A percentile compares a stretch with the other conserved stretches of the same genome.
These are phyloP conservation scores for Spea multiplicata DNA, from an alignment of 2,113 vertebrate genomes.

Conservation along the genomic window DNA sequence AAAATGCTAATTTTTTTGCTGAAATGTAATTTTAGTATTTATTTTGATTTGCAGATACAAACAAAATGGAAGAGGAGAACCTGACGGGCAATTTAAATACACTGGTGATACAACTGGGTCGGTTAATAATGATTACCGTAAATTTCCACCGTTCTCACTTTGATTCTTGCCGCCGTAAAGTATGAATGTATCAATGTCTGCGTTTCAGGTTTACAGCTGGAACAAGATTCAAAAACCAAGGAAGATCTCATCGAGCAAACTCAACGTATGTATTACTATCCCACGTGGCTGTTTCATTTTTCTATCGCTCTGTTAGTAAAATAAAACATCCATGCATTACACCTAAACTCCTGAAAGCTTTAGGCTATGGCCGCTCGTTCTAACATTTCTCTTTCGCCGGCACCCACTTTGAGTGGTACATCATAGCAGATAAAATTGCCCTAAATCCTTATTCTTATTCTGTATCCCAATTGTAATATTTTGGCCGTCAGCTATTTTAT, in stretches of 20 bases:
- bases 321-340: not conserved
- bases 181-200: conserved; percentile 19
- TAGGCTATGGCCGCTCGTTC: no score
- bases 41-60: conserved; percentile 50
- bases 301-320: no score
- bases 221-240: conserved; percentile 59
- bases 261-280: conserved; percentile 60
- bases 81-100: conserved; percentile 59
- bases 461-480: conserved; percentile 38
- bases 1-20: conserved; percentile 13
- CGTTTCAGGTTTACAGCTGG: conserved; percentile 66
- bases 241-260: conserved; percentile 61
- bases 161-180: not conserved
- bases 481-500: conserved; percentile 19
- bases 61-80: conserved; percentile 58
- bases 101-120: conserved; percentile 68
- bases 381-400: not conserved
- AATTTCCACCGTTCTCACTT: not conserved
- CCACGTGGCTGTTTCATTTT: no score
- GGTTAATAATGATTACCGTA: conserved; percentile 34
- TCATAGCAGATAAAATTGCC: no score
- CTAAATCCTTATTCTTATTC: conserved; percentile 20
- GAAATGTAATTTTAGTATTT: not conserved
- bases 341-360: no score
- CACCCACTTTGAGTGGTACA: no score